Evolutionary conservation across 2,888 invertebrate genomes (phyloP), one percentile per base, ranked within the genome.

Genomic region (Liopterus haemorrhoidalis): DNA sequence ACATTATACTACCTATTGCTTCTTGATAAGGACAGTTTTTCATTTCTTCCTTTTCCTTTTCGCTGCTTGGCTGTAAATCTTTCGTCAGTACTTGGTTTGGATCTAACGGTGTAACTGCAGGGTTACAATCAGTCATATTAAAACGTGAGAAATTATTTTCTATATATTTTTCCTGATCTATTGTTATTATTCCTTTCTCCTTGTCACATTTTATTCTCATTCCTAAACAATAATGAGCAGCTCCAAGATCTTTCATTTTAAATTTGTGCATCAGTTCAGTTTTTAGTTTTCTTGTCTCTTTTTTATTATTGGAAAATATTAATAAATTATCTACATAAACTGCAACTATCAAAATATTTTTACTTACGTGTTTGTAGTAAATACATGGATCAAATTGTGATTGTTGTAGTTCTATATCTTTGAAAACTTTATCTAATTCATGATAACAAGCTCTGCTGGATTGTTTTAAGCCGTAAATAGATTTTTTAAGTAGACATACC

Each of bases 401-500:
- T 32, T 12, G 32, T 2, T 9, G 9, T n/a, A 32, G 32, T 9
- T 32, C 6, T n/a, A 32, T 32, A 2, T 32, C 11, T 8, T 5
- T 2, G n/a, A 32, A 3, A 19, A 5, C 15, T 22, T 37, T 9
- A 15, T 22, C 14, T 27, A 52, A 48, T 42, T 50, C 51, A 6
- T 47, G 32, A 20, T 50, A 46, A 51, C 47, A 55, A 5, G 18
- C 30, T 14, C 51, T 48, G 8, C 45, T 46, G 18, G 27, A 32
- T 45, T 50, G 52, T 28, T 50, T 53, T 31, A 55, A 30, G 16
- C 57, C 52, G 45, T 57, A 57, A 8, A 56, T 41, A 14, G 45
- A 38, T 20, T 51, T 53, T 27, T 52, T 43, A n/a, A 57, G 42
- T 20, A 41, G 33, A 25, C 52, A 53, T 15, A 53, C 41, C 25